Base-by-base conservation (phyloP, 1,140 invertebrate genomes). In the Pseudobourletiella spinata region DNA sequence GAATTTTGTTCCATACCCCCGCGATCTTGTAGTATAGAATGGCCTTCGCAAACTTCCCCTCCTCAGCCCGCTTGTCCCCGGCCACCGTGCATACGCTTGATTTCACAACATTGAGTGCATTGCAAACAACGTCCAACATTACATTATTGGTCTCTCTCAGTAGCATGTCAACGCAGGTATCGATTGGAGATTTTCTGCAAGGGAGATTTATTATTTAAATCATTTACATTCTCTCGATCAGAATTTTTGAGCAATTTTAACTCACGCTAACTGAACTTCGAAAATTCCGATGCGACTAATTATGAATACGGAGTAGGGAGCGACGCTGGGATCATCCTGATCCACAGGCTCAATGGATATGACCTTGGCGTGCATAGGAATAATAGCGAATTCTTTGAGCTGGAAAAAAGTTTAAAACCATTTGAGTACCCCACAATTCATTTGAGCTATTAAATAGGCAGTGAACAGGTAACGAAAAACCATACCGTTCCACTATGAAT, bases 21-120 rank as follows among this genome's bases (percentile, higher is more conserved):
- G 68, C 68, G 6, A 70, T 22, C 61, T 70, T 70, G 50, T 70
- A 70, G 42, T 57, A 70, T 26, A 70, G 26, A 54, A 70, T 67
- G 16, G 62, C 58, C 48, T 67, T 70, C 14, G 68, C 63, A 66
- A 66, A 70, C 28, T 65, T 65, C 46, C 65, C 65, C 58, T 67
- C 68, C 48, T 65, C 52, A 22, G 65, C 50, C n/a, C 59, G 48
- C 18, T 30, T 59, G 57, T 70, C 68, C 8, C 68, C 68, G 58
- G 68, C 65, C 16, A 61, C 18, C 22, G 59, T 42, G 42, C 59
- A 70, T 28, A 65, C 68, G 30, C 64, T 39, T 11, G 42, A 20
- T 59, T 65, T 67, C 22, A 60, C 16, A 16, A 70, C 68, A 48
- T 64, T 67, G 8, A 70, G 52, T 22, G 68, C 62, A 51, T 29